These are phyloP conservation scores for Antigone vipio DNA, from an alignment of 2,113 vertebrate genomes.

Conservation along the genomic window DNA sequence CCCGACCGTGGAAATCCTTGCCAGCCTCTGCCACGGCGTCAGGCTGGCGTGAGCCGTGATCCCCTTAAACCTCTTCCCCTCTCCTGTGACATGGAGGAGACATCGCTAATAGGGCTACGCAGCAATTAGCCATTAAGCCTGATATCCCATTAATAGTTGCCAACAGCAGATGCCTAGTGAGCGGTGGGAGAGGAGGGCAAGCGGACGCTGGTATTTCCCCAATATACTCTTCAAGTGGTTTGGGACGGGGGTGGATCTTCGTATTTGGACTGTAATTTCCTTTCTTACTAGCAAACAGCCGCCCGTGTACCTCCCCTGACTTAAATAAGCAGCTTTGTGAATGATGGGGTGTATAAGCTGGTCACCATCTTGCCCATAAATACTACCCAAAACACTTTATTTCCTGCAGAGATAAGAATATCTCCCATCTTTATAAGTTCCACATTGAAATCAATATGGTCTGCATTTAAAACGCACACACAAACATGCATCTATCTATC, in stretches of 20 bases:
- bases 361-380: conserved; percentile 12
- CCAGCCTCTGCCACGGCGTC: neutral
- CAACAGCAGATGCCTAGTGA: neutral
- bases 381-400: conserved; percentile 30
- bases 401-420: conserved; percentile 64
- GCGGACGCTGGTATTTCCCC: accelerated
- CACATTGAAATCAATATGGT: conserved; percentile 51
- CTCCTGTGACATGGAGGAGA: neutral
- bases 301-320: neutral
- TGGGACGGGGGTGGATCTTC: neutral
- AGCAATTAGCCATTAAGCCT: conserved; percentile 35
- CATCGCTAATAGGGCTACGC: neutral
- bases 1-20: neutral
- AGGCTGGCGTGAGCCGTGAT: neutral
- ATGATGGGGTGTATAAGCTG: neutral
- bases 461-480: conserved; percentile 27
- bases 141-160: conserved; percentile 27
- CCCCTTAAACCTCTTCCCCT: conserved; percentile 5
- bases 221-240: accelerated
- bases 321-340: neutral
- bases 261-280: neutral
- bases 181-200: neutral
- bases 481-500: neutral
- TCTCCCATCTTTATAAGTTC: conserved; percentile 50
- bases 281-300: neutral